These are phyloP conservation scores for Grammomys dolichurus DNA, from an alignment of 2,113 vertebrate species.

Conservation along the genomic window DNA sequence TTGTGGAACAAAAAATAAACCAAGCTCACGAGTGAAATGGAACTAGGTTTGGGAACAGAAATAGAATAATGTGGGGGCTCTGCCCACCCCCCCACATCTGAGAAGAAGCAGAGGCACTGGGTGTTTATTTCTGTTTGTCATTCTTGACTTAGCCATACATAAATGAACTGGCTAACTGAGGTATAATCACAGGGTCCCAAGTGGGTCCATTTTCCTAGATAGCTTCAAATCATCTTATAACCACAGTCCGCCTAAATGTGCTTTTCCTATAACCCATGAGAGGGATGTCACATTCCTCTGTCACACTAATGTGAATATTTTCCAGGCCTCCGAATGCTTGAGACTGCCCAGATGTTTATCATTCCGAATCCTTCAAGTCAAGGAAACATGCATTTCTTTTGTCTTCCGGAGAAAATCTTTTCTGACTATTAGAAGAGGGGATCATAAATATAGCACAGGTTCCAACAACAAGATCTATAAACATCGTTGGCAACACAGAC, in stretches of 20 bases:
- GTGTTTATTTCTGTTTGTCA: constrained; percentile 69
- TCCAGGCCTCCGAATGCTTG: constrained; percentile 14
- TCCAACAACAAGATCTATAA: constrained; percentile 4
- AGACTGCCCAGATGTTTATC: constrained; percentile 57
- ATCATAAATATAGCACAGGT: constrained; percentile 25
- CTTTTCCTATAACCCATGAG: constrained; percentile 56
- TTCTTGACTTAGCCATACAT: constrained; percentile 50
- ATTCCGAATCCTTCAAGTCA: not conserved
- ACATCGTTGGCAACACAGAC: constrained; percentile 43
- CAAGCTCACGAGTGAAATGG: constrained; percentile 59
- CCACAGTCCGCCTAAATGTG: constrained; percentile 56
- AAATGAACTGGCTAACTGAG: constrained; percentile 67
- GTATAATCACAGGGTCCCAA: constrained; percentile 66
- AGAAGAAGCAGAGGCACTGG: constrained; percentile 49
- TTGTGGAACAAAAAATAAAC: constrained; percentile 72
- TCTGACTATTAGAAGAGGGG: constrained; percentile 7
- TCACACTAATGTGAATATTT: constrained; percentile 50
- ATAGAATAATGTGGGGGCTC: constrained; percentile 68
- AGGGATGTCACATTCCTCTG: constrained; percentile 49
- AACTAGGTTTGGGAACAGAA: constrained; percentile 69
- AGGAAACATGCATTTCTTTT: constrained; percentile 29
- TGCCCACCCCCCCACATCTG: constrained; percentile 27
- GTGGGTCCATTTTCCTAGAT: constrained; percentile 70
- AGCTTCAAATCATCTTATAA: constrained; percentile 70
- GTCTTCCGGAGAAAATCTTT: constrained; percentile 52